Percentiles rank a stretch among this genome's conserved stretches.
phyloP scores from a whole-genome alignment of 2,888 invertebrate genomes.

The Lypha dubia region DNA sequence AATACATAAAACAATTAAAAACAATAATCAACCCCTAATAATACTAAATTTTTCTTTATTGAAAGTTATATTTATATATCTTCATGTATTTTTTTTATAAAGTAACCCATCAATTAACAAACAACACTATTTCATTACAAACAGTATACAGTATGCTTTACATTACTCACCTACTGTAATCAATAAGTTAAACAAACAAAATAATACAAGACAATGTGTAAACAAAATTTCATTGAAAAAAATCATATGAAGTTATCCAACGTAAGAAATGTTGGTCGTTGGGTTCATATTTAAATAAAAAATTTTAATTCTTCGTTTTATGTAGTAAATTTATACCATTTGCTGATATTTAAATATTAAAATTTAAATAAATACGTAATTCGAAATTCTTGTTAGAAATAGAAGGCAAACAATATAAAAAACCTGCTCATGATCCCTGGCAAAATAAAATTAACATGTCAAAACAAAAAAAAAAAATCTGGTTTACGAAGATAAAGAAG shows the following conservation, averaged over 20 bases:
- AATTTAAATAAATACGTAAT: conserved; percentile 11
- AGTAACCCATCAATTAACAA: no score
- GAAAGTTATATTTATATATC: no score
- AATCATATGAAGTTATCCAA: neutral
- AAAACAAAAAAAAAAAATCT: conserved; percentile 12
- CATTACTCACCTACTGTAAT: no score
- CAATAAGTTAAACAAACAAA: no score
- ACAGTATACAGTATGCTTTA: no score
- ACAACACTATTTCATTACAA: no score
- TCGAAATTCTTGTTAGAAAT: conserved; percentile 30
- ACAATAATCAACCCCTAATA: no score
- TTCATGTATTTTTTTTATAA: no score
- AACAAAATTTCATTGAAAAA: neutral
- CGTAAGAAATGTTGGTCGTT: neutral
- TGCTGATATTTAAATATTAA: conserved; percentile 7
- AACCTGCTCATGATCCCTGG: neutral
- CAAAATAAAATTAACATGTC: conserved; percentile 13
- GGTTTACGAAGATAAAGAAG: conserved; percentile 13
- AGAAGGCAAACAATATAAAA: conserved; percentile 26
- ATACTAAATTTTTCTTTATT: no score
- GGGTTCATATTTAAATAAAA: neutral
- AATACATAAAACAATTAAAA: no score
- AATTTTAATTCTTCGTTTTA: neutral
- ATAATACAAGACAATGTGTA: no score
- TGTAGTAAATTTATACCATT: neutral